Percentiles rank a stretch among this genome's conserved stretches.
Evolutionary conservation across 2,888 invertebrate genomes (phyloP).

Genomic region (Congeria kusceri): DNA sequence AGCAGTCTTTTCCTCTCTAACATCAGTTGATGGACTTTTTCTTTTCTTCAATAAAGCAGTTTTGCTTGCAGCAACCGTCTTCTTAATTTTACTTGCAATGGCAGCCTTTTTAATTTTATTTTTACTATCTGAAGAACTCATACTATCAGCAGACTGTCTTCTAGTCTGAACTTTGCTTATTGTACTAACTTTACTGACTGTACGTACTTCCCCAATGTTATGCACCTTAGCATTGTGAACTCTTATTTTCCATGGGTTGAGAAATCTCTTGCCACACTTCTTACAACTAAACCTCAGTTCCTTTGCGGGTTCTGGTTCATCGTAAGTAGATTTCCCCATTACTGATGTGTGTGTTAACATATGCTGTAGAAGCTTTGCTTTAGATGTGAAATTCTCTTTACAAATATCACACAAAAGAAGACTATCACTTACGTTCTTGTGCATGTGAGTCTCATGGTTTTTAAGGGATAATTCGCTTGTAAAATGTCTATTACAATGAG

Average conservation of each 20-base stretch:
- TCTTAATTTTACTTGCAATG: no score
- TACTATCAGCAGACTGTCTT: neutral
- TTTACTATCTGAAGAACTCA: neutral
- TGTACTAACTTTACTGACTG: neutral
- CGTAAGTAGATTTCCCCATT: neutral
- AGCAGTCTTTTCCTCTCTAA: no score
- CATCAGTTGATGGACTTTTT: no score
- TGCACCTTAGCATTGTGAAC: conserved; percentile 19
- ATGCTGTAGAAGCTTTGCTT: conserved; percentile 33
- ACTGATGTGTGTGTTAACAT: conserved; percentile 44
- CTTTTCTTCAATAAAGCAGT: no score
- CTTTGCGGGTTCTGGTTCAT: neutral
- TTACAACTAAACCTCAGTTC: conserved; percentile 13
- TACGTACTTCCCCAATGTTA: neutral
- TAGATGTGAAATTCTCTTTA: conserved; percentile 20
- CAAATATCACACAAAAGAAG: conserved; percentile 28
- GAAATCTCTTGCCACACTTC: conserved; percentile 29
- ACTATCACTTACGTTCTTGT: conserved; percentile 11
- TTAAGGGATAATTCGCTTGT: conserved; percentile 12
- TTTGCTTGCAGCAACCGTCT: no score
- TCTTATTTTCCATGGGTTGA: conserved; percentile 5
- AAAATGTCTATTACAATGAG: conserved; percentile 30
- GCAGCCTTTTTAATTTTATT: no score
- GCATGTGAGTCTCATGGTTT: conserved; percentile 17
- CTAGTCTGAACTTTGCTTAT: neutral